Evolutionary conservation across 2,888 invertebrate species (phyloP).

Genomic region (Chalcosyrphus nemorum): DNA sequence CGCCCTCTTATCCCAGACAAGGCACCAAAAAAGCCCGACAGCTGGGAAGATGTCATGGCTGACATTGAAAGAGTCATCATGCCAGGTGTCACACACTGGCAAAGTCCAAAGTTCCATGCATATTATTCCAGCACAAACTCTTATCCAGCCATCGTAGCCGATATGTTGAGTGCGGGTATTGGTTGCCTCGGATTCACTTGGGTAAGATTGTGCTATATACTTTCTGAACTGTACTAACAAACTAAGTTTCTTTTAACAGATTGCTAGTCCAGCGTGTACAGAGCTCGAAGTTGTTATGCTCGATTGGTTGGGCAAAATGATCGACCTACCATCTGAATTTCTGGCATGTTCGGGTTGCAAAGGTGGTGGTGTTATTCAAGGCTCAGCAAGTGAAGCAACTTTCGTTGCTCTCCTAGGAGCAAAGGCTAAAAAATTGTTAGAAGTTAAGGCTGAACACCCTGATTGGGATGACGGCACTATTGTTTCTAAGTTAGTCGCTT

Average conservation of each 20-base stretch:
- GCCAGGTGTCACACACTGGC: conserved; percentile 97
- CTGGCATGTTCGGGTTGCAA: conserved; percentile 89
- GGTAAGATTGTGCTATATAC: too few species aligned
- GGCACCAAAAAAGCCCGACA: conserved; percentile 91
- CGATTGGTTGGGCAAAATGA: conserved; percentile 95
- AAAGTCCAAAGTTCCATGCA: conserved; percentile 96
- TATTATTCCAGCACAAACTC: conserved; percentile 94
- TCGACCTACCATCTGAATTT: conserved; percentile 92
- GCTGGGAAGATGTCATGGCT: conserved; percentile 92
- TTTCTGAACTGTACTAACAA: too few species aligned
- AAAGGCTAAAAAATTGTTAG: conserved; percentile 86
- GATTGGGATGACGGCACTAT: conserved; percentile 85
- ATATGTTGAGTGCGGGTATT: conserved; percentile 91
- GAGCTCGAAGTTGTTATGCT: conserved; percentile 95
- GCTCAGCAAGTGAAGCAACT: conserved; percentile 95
- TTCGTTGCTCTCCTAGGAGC: conserved; percentile 91
- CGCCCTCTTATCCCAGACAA: conserved; percentile 89
- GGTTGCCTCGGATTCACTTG: conserved; percentile 94
- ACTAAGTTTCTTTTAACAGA: conserved; percentile 83
- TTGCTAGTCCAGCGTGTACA: conserved; percentile 93
- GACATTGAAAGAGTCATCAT: conserved; percentile 94
- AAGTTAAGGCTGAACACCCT: conserved; percentile 84
- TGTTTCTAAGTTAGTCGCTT: conserved; percentile 89
- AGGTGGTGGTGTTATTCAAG: conserved; percentile 94
- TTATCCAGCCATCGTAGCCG: conserved; percentile 92